Evolutionary conservation across 35 echinoderm and acorn worm species (phyloP).

Genomic region (Strongylocentrotus purpuratus): DNA sequence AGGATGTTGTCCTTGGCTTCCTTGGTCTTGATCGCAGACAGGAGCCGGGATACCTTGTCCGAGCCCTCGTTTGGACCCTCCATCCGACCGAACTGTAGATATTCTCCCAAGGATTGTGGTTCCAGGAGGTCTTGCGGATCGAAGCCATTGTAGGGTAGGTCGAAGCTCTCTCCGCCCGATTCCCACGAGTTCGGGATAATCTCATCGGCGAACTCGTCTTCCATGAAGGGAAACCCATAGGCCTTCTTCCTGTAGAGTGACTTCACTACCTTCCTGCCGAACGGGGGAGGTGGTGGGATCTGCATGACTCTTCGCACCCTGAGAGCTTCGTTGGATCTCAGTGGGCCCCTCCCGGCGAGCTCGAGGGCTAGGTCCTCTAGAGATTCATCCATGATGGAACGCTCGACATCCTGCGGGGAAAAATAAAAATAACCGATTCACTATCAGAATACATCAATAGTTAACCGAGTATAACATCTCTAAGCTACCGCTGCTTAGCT

Average conservation of each 20-base stretch:
- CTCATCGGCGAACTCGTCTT: background rate
- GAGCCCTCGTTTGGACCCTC: background rate
- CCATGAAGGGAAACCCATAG: constrained; percentile 12
- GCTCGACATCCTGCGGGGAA: constrained; percentile 24
- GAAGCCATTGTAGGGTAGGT: background rate
- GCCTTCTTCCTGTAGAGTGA: constrained; percentile 48
- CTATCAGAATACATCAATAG: too few species aligned
- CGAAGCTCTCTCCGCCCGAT: too few species aligned
- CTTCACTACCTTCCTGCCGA: constrained; percentile 20
- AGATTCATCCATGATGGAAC: constrained; percentile 31
- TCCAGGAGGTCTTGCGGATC: background rate
- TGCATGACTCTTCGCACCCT: constrained; percentile 22
- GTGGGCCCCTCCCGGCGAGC: constrained; percentile 10
- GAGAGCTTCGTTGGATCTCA: background rate
- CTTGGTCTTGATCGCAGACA: constrained; percentile 6
- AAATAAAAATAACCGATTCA: background rate
- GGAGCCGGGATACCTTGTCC: background rate
- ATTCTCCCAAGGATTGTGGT: background rate
- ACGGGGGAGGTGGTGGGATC: constrained; percentile 28
- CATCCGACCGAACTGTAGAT: background rate
- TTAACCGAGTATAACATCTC: too few species aligned
- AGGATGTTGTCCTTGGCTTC: background rate
- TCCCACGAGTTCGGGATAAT: background rate
- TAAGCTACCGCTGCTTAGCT: too few species aligned
- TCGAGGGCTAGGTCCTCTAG: background rate